phyloP scores from a whole-genome alignment of 2,113 vertebrate species.

The Hemiscyllium ocellatum region DNA sequence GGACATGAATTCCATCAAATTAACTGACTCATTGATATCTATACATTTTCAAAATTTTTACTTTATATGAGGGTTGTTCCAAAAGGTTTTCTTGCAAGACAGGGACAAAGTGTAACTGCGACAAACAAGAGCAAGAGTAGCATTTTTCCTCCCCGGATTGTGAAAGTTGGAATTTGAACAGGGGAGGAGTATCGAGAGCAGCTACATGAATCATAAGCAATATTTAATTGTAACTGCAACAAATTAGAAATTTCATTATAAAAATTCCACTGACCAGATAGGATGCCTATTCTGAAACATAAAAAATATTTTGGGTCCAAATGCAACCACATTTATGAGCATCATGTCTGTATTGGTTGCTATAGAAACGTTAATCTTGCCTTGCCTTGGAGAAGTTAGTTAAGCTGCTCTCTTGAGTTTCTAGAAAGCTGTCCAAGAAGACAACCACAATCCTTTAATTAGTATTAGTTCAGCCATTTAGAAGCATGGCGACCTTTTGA shows the following conservation, averaged over 20 bases:
- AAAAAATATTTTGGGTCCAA: neutral
- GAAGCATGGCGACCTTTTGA: neutral
- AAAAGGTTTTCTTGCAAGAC: neutral
- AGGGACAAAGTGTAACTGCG: neutral
- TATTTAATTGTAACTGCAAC: neutral
- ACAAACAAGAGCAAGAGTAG: neutral
- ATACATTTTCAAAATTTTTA: neutral
- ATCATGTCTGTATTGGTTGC: neutral
- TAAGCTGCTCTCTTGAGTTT: constrained; percentile 18
- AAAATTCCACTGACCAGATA: neutral
- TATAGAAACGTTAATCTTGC: constrained; percentile 18
- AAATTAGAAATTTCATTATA: neutral
- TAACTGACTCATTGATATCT: neutral
- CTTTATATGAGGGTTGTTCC: neutral
- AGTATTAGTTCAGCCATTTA: constrained; percentile 35
- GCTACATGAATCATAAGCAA: neutral
- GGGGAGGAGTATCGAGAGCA: neutral
- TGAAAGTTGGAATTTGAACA: neutral
- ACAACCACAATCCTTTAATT: constrained; percentile 22
- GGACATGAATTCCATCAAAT: neutral
- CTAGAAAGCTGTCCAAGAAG: neutral
- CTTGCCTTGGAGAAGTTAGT: constrained; percentile 1
- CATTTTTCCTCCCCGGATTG: neutral
- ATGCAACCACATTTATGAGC: neutral
- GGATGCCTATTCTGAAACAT: neutral